A percentile compares a stretch with the other conserved stretches of the same genome.
Conservation (phyloP, 2,888 invertebrate genomes). For the Dusona sp. region DNA sequence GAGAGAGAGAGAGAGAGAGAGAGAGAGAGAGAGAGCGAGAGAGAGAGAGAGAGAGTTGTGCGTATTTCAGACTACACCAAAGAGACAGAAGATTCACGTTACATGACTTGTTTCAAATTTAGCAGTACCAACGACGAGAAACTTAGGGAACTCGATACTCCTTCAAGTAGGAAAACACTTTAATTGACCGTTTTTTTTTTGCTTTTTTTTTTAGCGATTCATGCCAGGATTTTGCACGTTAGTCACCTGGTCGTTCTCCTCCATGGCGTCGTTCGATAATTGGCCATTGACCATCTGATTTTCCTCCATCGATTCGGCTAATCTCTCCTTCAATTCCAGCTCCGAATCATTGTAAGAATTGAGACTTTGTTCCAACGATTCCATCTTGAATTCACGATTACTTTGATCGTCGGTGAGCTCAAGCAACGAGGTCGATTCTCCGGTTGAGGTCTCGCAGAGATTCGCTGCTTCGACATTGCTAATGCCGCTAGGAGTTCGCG, state of each 20-base stretch:
- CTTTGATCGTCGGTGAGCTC: conserved; percentile 73
- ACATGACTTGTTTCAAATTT: conserved; percentile 60
- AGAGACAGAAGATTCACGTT: conserved; percentile 73
- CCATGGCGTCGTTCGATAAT: conserved; percentile 70
- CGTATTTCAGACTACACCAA: conserved; percentile 74
- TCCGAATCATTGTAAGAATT: conserved; percentile 79
- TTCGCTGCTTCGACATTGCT: conserved; percentile 19
- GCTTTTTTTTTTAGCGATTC: conserved; percentile 71
- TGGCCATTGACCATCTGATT: conserved; percentile 71
- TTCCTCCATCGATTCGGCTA: conserved; percentile 75
- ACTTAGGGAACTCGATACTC: conserved; percentile 70
- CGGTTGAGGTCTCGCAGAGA: conserved; percentile 38
- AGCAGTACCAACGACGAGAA: conserved; percentile 76
- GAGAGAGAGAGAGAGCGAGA: conserved; percentile 46
- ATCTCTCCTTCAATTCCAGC: conserved; percentile 78
- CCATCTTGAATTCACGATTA: conserved; percentile 77
- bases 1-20: conserved; percentile 66
- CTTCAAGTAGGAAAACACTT: conserved; percentile 69
- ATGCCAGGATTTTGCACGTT: conserved; percentile 79
- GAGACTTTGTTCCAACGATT: conserved; percentile 76
- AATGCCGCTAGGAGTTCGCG: conserved; percentile 74
- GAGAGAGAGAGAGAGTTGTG: conserved; percentile 48
- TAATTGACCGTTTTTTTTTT: conserved; percentile 13
- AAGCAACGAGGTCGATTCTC: conserved; percentile 52
- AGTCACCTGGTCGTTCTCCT: conserved; percentile 81